phyloP scores from a whole-genome alignment of 2,113 vertebrate genomes.

The Saccopteryx leptura region DNA sequence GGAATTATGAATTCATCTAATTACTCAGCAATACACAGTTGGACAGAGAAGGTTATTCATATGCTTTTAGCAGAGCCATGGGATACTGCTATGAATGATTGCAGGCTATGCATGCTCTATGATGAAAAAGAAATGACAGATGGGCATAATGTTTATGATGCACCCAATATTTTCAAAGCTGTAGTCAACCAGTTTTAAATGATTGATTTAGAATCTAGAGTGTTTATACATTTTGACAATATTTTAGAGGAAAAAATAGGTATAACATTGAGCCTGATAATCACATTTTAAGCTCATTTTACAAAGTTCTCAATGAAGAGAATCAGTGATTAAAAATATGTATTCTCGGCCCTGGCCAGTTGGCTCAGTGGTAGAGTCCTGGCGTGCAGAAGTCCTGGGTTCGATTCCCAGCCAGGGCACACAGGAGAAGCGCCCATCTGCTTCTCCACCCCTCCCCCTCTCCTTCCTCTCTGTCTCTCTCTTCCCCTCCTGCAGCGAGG shows the following conservation, averaged over 20 bases:
- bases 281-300: constrained; percentile 65
- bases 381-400: too few species aligned
- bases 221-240: constrained; percentile 56
- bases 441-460: too few species aligned
- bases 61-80: constrained; percentile 32
- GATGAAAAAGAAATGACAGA: constrained; percentile 60
- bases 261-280: constrained; percentile 19
- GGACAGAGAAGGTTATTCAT: neutral
- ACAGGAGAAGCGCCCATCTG: too few species aligned
- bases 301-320: constrained; percentile 54
- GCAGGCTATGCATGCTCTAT: neutral
- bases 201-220: constrained; percentile 39
- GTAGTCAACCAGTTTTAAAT: constrained; percentile 28
- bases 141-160: neutral
- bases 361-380: too few species aligned
- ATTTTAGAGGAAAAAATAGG: constrained; percentile 52
- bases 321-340: neutral
- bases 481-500: too few species aligned
- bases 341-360: too few species aligned
- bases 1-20: constrained; percentile 63
- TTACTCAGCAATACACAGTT: constrained; percentile 49
- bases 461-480: too few species aligned
- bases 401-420: too few species aligned
- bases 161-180: constrained; percentile 71
- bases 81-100: constrained; percentile 38